These are phyloP conservation scores for Athalia circularis DNA, from an alignment of 2,888 invertebrate species.

Conservation along the genomic window DNA sequence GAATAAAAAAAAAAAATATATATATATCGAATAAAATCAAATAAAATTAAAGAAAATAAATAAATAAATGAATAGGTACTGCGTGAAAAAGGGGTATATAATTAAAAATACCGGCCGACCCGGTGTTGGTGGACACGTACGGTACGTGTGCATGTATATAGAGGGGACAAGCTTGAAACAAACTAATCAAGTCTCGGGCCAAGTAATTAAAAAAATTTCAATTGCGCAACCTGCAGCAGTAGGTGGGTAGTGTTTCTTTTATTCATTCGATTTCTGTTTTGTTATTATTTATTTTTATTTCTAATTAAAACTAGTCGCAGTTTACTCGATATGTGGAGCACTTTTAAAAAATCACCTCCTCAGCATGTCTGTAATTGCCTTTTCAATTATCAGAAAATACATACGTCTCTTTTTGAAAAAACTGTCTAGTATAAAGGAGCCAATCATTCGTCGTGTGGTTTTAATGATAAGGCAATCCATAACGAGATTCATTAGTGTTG, in stretches of 20 bases:
- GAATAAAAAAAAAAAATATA: background rate
- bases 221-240: slow-evolving; percentile 63
- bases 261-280: background rate
- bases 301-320: background rate
- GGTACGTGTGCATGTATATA: too few species aligned
- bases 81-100: too few species aligned
- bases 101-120: too few species aligned
- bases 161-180: slow-evolving; percentile 28
- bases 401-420: too few species aligned
- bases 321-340: background rate
- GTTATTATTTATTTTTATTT: background rate
- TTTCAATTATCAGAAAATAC: too few species aligned
- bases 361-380: too few species aligned
- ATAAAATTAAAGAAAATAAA: background rate
- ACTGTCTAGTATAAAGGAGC: too few species aligned
- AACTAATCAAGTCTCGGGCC: slow-evolving; percentile 31
- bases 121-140: too few species aligned
- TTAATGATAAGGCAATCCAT: too few species aligned
- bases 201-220: slow-evolving; percentile 70
- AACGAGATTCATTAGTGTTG: too few species aligned
- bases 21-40: background rate
- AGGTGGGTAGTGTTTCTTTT: slow-evolving; percentile 30
- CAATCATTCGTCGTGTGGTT: too few species aligned
- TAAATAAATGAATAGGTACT: background rate
- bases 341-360: background rate